Conservation (phyloP, 2,113 vertebrate genomes). For the Nerophis ophidion region DNA sequence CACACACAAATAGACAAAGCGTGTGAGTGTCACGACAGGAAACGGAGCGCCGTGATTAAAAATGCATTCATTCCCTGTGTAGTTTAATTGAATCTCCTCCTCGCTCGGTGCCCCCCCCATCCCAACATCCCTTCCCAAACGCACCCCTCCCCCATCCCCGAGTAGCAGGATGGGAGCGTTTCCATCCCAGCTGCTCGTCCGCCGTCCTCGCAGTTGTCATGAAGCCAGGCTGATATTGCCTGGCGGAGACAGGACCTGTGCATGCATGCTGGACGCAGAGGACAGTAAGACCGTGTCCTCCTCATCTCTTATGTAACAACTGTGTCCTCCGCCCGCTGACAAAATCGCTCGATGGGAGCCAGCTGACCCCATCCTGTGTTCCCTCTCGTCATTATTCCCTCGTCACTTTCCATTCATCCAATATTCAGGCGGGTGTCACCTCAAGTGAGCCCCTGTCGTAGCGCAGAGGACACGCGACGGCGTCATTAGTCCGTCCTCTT, state of each 20-base stretch:
- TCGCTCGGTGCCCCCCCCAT: conserved; percentile 13
- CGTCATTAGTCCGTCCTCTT: neutral
- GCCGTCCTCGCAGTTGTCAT: conserved; percentile 19
- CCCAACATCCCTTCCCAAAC: conserved; percentile 10
- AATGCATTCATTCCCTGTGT: conserved; percentile 59
- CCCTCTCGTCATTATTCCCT: neutral
- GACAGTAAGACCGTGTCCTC: conserved; percentile 12
- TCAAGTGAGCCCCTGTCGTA: neutral
- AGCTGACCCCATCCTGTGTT: conserved; percentile 17
- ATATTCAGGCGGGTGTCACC: conserved; percentile 2
- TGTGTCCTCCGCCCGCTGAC: conserved; percentile 32
- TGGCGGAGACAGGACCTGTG: too few species aligned
- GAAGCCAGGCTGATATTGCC: conserved; percentile 29
- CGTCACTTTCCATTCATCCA: conserved; percentile 13
- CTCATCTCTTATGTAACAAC: conserved; percentile 42
- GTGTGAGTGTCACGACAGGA: conserved; percentile 49
- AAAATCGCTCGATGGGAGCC: conserved; percentile 25
- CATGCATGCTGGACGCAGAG: too few species aligned
- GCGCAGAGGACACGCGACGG: neutral
- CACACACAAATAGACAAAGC: conserved; percentile 28
- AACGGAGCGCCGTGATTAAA: conserved; percentile 58
- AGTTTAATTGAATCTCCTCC: conserved; percentile 66
- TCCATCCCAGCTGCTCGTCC: conserved; percentile 40
- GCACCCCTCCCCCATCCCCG: conserved; percentile 24
- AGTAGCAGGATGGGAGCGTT: conserved; percentile 39